phyloP scores from a whole-genome alignment of 2,797 vertebrate species.

The Uromys caudimaculatus region DNA sequence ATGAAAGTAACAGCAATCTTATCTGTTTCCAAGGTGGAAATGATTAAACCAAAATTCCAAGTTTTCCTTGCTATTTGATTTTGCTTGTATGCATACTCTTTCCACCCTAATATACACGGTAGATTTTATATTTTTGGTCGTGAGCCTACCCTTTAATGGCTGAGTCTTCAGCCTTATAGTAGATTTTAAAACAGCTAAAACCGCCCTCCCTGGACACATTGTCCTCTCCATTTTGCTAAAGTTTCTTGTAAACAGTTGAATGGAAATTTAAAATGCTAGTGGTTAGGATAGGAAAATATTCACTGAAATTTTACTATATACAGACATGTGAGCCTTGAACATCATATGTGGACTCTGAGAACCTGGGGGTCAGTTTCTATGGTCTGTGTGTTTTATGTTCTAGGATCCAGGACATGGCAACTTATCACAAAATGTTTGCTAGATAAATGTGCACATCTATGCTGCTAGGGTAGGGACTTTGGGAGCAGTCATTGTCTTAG shows the following conservation, averaged over 20 bases:
- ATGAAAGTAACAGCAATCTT: slow-evolving; percentile 45
- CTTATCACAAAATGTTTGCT: neutral
- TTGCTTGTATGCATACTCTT: neutral
- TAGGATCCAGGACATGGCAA: neutral
- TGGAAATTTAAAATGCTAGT: slow-evolving; percentile 20
- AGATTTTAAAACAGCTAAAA: slow-evolving; percentile 15
- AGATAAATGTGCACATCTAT: neutral
- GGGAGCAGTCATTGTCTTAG: neutral
- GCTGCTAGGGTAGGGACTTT: neutral
- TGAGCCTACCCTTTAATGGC: neutral
- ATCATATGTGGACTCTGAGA: neutral
- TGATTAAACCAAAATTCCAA: neutral
- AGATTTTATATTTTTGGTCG: neutral
- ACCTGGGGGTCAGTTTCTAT: neutral
- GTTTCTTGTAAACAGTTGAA: neutral
- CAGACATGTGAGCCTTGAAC: neutral
- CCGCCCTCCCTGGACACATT: neutral
- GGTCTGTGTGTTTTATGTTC: neutral
- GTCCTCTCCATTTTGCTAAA: slow-evolving; percentile 11
- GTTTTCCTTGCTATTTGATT: slow-evolving; percentile 4
- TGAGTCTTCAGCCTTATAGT: neutral
- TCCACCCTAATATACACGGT: neutral
- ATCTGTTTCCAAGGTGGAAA: neutral
- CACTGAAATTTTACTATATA: neutral
- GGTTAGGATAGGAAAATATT: neutral